phyloP scores from a whole-genome alignment of 2,888 invertebrate species.

The Lucinisca nassula region DNA sequence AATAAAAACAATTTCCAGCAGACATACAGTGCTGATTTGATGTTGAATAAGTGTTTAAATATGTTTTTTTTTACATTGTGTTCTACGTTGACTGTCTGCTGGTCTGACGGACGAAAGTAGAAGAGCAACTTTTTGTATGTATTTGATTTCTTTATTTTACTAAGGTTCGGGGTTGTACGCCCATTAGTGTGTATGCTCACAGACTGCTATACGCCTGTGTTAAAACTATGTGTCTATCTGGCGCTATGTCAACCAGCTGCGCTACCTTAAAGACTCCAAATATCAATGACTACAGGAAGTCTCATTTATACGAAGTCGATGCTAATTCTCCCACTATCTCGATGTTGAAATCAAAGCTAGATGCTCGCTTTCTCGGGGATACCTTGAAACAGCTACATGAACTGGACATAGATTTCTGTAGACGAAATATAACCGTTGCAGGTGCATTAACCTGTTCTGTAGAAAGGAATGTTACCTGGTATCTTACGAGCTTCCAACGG shows the following conservation, averaged over 20 bases:
- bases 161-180: background rate
- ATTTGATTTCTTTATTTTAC: too few species aligned
- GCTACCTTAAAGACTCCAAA: background rate
- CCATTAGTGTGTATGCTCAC: background rate
- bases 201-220: background rate
- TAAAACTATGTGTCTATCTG: background rate
- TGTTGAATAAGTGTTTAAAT: background rate
- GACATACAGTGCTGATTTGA: too few species aligned
- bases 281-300: background rate
- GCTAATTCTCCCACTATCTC: background rate
- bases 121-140: too few species aligned
- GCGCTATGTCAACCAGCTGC: background rate
- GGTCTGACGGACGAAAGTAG: too few species aligned
- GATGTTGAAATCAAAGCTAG: background rate
- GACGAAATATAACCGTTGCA: background rate
- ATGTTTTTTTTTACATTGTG: background rate
- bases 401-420: background rate
- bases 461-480: background rate
- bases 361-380: background rate
- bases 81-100: too few species aligned
- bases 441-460: background rate
- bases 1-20: background rate
- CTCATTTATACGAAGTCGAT: background rate
- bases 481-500: background rate
- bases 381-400: background rate